Conservation (phyloP, 2,888 invertebrate species). For the Sipha maydis region DNA sequence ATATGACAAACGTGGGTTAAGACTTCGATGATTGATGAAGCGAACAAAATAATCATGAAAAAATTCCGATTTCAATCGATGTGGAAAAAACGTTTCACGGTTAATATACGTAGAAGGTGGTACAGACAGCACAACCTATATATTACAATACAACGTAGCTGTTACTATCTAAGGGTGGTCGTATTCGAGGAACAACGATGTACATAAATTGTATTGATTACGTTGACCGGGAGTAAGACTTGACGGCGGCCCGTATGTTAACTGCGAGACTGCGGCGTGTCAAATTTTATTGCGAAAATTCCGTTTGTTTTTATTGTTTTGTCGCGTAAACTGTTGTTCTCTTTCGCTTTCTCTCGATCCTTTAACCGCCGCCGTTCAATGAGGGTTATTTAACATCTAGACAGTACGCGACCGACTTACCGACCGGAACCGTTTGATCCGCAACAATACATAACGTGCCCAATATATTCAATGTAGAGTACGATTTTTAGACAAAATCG, state of each 20-base stretch:
- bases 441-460: too few relatives aligned
- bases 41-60: too few relatives aligned
- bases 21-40: too few relatives aligned
- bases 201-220: background rate
- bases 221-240: background rate
- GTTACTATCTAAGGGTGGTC: background rate
- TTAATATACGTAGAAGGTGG: too few relatives aligned
- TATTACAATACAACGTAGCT: background rate
- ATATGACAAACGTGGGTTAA: too few relatives aligned
- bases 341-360: background rate
- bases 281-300: background rate
- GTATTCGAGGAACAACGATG: background rate
- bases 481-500: too few relatives aligned
- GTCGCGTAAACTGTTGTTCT: background rate
- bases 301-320: background rate
- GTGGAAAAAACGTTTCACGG: too few relatives aligned
- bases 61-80: too few relatives aligned
- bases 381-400: background rate
- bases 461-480: too few relatives aligned
- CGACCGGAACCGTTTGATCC: background rate
- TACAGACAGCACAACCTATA: too few relatives aligned
- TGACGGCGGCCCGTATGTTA: background rate
- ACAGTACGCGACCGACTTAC: background rate
- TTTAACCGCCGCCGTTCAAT: background rate
- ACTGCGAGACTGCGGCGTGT: background rate